Evolutionary conservation across 2,888 invertebrate genomes (phyloP), one percentile per base, ranked within the genome.

Genomic region (Tetropium fuscum): DNA sequence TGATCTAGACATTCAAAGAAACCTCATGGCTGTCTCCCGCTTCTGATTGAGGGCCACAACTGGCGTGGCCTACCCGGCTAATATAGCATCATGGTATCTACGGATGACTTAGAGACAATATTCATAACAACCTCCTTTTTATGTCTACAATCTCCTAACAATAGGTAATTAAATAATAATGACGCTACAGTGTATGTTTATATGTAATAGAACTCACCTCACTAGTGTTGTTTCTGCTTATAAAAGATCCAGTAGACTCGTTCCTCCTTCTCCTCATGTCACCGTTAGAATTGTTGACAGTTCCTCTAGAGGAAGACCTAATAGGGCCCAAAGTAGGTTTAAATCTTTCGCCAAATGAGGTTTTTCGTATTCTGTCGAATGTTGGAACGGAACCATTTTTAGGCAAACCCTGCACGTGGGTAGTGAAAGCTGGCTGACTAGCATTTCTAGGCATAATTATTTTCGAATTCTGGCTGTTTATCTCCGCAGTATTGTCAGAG

Each of bases 321-420:
- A 94, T 93, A 53, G 93, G 92, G 53, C 90, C 91, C 75, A 94
- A 82, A 68, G 93, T 92, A 64, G 94, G 94, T 78, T 93, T 93
- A 79, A 90, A 94, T 77, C 92, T 87, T 80, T 93, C 94, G 51
- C 93, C 90, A 56, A 90, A 89, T 70, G 93, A 93, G 36, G 93
- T 91, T 80, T 94, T 94, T 45, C 93, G 86, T 60, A 94, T 91
- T 40, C 95, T 84, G 81, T 93, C 93, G 82, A 95, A 94, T 79
- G 93, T 92, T 19, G 95, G 95, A 66, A 95, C 95, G 2, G 94
- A 94, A 36, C 94, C 94, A 78, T 95, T 95, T 82, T 94, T 94
- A 55, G 94, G 94, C 74, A 88, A 78, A 56, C 70, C 71, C 34
- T 71, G 72, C 1, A 74, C 74, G 47, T 77, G 78, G 5, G 90